These are phyloP conservation scores for Platycheirus albimanus DNA, from an alignment of 2,888 invertebrate species.

Conservation along the genomic window DNA sequence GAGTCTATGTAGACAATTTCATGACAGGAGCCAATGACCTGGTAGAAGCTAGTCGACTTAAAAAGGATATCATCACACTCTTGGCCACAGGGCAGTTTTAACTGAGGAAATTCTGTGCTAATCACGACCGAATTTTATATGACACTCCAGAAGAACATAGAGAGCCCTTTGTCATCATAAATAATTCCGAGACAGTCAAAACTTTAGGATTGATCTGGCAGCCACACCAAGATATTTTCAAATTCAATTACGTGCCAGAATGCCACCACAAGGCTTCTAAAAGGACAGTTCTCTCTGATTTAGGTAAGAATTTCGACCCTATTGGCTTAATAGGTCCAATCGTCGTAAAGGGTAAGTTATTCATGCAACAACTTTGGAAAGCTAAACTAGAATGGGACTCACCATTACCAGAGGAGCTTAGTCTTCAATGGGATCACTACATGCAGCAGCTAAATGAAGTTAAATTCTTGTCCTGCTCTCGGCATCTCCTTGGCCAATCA, in stretches of 20 bases:
- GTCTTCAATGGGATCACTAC: not conserved
- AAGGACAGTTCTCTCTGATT: slow-evolving; percentile 10
- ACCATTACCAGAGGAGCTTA: not conserved
- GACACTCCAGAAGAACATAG: too few species aligned
- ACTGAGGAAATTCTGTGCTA: too few species aligned
- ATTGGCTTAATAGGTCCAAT: slow-evolving; percentile 4
- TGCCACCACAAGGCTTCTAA: not conserved
- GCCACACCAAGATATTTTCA: slow-evolving; percentile 11
- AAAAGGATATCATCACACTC: not conserved
- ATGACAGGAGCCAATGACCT: not conserved
- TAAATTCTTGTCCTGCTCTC: not conserved
- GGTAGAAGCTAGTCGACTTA: not conserved
- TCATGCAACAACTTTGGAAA: not conserved
- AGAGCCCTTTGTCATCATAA: slow-evolving; percentile 7
- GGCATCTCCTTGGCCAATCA: not conserved
- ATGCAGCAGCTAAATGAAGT: slow-evolving; percentile 8
- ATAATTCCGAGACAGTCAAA: slow-evolving; percentile 4
- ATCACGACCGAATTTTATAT: too few species aligned
- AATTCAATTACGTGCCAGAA: slow-evolving; percentile 18
- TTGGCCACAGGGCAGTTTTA: too few species aligned
- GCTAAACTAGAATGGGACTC: not conserved
- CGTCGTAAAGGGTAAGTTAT: not conserved
- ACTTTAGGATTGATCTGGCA: slow-evolving; percentile 16
- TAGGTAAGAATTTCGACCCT: slow-evolving; percentile 15
- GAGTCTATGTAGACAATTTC: slow-evolving; percentile 3